These are phyloP conservation scores for Microcebus ravelobensis DNA, from an alignment of 2,113 vertebrate species.

Conservation along the genomic window DNA sequence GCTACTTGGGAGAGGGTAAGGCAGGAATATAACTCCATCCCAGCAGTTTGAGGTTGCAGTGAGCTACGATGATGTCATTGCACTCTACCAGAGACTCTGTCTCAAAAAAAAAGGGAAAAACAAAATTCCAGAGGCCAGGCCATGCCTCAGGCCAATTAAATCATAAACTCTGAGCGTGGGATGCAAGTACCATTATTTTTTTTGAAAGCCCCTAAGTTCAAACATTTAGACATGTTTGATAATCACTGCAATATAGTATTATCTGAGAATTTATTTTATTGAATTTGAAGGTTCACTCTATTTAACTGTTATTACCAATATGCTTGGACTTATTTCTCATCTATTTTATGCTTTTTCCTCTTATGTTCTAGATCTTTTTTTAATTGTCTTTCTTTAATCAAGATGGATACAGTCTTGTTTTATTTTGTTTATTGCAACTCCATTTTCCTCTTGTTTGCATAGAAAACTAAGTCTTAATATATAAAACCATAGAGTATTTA, in stretches of 20 bases:
- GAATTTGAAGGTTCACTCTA: background rate
- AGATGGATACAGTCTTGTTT: background rate
- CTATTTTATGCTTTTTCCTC: background rate
- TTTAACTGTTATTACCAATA: background rate
- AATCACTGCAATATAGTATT: background rate
- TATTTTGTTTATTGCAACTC: background rate
- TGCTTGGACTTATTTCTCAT: background rate
- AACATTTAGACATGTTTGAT: background rate
- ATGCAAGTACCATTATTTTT: background rate
- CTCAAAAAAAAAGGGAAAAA: too few species aligned
- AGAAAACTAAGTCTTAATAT: too few species aligned
- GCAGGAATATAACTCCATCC: too few species aligned
- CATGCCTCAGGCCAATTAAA: conserved; percentile 8
- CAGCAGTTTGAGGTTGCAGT: too few species aligned
- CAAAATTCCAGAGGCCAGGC: background rate
- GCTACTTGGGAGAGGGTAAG: too few species aligned
- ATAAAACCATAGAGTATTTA: background rate
- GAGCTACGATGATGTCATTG: too few species aligned
- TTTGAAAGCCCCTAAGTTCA: background rate
- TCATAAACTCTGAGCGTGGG: background rate
- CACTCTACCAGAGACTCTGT: too few species aligned
- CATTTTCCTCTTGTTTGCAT: background rate
- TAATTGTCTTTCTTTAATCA: background rate
- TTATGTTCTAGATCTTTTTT: background rate
- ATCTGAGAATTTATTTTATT: conserved; percentile 13